Evolutionary conservation across 2,113 vertebrate genomes (phyloP).

Genomic region (Piaya cayana): DNA sequence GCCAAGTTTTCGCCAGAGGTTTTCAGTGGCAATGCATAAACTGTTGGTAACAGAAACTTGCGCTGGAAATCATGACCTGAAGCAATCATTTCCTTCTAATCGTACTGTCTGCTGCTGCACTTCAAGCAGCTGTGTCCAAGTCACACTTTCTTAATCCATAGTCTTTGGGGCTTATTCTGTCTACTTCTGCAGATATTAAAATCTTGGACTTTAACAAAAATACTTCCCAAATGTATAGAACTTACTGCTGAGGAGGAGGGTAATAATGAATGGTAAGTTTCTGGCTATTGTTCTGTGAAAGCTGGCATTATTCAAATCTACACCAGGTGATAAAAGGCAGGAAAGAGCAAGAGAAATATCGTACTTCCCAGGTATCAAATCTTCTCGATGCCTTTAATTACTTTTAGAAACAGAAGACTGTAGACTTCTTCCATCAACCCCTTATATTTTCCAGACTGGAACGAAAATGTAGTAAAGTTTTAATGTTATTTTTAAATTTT

Average conservation of each 20-base stretch:
- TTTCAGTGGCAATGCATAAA: not conserved
- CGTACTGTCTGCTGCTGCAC: not conserved
- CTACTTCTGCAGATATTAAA: not conserved
- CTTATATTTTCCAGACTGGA: slow-evolving; percentile 57
- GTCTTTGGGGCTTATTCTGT: not conserved
- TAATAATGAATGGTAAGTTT: not conserved
- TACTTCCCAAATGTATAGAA: not conserved
- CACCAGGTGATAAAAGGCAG: not conserved
- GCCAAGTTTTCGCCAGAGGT: not conserved
- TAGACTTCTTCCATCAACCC: not conserved
- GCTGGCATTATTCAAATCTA: not conserved
- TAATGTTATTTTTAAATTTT: slow-evolving; percentile 69
- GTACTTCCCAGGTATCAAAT: not conserved
- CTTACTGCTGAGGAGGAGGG: not conserved
- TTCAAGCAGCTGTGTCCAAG: not conserved
- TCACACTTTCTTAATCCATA: not conserved
- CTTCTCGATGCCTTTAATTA: not conserved
- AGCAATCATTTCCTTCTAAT: not conserved
- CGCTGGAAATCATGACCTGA: not conserved
- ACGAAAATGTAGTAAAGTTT: slow-evolving; percentile 36
- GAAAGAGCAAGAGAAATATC: not conserved
- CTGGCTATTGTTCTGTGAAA: not conserved
- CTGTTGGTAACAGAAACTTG: not conserved
- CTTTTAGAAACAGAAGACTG: not conserved
- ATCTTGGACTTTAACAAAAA: not conserved